phyloP scores from a whole-genome alignment of 1,140 invertebrate species.

The Drosophila mayri region DNA sequence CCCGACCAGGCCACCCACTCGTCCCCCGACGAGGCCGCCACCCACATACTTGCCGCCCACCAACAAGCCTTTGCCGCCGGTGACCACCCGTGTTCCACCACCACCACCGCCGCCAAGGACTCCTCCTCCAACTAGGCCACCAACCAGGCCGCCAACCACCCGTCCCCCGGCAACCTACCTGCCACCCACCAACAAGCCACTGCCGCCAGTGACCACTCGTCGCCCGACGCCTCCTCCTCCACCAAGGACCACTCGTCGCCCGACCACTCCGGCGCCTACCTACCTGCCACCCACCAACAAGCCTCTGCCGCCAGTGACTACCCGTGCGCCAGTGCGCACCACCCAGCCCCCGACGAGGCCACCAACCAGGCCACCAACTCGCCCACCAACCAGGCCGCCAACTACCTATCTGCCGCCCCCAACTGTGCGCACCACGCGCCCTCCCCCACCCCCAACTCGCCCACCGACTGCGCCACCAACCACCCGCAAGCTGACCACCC shows the following conservation, averaged over 20 bases:
- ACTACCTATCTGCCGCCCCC: slow-evolving; percentile 3
- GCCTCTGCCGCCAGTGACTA: slow-evolving; percentile 31
- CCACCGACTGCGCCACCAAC: slow-evolving; percentile 31
- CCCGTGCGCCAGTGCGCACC: slow-evolving; percentile 18
- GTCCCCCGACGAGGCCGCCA: slow-evolving; percentile 50
- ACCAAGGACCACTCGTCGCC: slow-evolving; percentile 31
- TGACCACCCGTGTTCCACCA: slow-evolving; percentile 42
- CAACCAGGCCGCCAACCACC: slow-evolving; percentile 39
- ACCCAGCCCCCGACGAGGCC: slow-evolving; percentile 15
- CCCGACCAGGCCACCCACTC: slow-evolving; percentile 45
- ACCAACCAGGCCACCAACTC: slow-evolving; percentile 37
- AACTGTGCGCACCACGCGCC: slow-evolving; percentile 1
- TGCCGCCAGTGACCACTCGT: slow-evolving; percentile 50
- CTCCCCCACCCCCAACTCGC: slow-evolving; percentile 36
- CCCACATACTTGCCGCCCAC: slow-evolving; percentile 72
- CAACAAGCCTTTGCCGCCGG: slow-evolving; percentile 61
- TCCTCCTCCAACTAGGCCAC: slow-evolving; percentile 43
- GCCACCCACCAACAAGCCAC: slow-evolving; percentile 64
- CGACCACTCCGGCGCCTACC: slow-evolving; percentile 45
- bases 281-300: slow-evolving; percentile 60
- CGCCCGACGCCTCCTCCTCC: slow-evolving; percentile 26
- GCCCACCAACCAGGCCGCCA: slow-evolving; percentile 33
- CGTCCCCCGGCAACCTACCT: slow-evolving; percentile 60
- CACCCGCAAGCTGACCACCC: slow-evolving; percentile 14
- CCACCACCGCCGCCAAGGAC: slow-evolving; percentile 45